Evolutionary conservation across 2,888 invertebrate genomes (phyloP), one percentile per base, ranked within the genome.

Genomic region (Eupithecia pulchellata): DNA sequence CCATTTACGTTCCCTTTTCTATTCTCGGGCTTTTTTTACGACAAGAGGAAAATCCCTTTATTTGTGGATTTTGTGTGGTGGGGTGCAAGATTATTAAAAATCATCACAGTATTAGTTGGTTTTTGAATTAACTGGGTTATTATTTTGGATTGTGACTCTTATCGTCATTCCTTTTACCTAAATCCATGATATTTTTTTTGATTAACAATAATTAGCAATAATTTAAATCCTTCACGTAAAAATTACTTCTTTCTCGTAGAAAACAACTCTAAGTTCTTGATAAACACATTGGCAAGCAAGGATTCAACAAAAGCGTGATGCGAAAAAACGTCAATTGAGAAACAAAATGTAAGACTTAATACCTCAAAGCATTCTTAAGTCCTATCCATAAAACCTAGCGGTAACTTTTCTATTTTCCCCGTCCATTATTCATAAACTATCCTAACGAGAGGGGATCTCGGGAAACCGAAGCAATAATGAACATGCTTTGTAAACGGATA

Each of bases 1-100:
- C 87, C 88, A 86, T 89, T 91, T 89, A 88, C 68, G 62, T 68
- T 65, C 87, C 84, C 86, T 87, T 89, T 89, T 89, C 88, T 88
- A 89, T 89, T 88, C 89, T 85, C 82, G 81, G 84, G 86, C 86
- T 81, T 82, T 83, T 80, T 91, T 91, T 90, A 90, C 85, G 88
- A 84, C 82, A 80, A 81, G 77, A 82, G 86, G 86, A 85, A 87
- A 84, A 86, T 82, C 42, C 85, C 84, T 87, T 89, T 89, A 87
- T 88, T 89, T 87, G 87, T 88, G 85, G 83, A 81, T 80, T 79
- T 84, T 87, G 86, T 85, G 87, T 85, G 82, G 80, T 71, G 79
- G 25, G 82, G 27, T 27, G 47, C 58, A 20, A 29, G 57, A 34
- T 72, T 72, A 57, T 65, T 68, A 71, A 68, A 55, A 65, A 68